These are phyloP conservation scores for Platypus cylindrus DNA, from an alignment of 2,888 invertebrate genomes.

Conservation along the genomic window DNA sequence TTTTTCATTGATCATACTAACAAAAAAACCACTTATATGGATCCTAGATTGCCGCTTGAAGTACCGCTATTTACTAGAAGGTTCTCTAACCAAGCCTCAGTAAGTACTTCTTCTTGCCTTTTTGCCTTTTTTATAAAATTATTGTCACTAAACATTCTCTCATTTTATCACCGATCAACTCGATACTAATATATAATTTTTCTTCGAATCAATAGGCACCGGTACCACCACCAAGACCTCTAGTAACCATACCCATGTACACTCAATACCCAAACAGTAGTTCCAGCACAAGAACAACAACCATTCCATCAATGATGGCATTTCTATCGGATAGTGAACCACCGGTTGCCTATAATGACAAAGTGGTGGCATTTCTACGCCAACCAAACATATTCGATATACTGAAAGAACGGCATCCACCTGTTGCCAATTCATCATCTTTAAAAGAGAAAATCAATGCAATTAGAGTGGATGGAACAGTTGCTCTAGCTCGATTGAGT, in stretches of 20 bases:
- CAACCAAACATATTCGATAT: slow-evolving; percentile 92
- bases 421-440: slow-evolving; percentile 54
- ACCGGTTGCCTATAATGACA: slow-evolving; percentile 88
- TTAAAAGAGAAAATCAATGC: slow-evolving; percentile 79
- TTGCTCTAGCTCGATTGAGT: slow-evolving; percentile 72
- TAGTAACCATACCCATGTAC: slow-evolving; percentile 26
- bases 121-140: background rate
- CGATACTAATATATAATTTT: no score
- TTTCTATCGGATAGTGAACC: no score
- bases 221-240: slow-evolving; percentile 58
- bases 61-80: slow-evolving; percentile 40
- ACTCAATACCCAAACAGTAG: slow-evolving; percentile 24
- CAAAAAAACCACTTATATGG: slow-evolving; percentile 91
- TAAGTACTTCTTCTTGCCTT: slow-evolving; percentile 16
- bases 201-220: slow-evolving; percentile 55
- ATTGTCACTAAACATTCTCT: background rate
- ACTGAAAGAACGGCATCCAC: slow-evolving; percentile 68
- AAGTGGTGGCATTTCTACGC: slow-evolving; percentile 89
- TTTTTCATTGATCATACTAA: slow-evolving; percentile 95
- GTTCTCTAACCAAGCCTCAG: slow-evolving; percentile 25
- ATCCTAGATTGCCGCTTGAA: slow-evolving; percentile 87
- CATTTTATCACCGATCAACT: no score
- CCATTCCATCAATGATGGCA: slow-evolving; percentile 32
- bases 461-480: slow-evolving; percentile 77
- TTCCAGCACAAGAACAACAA: slow-evolving; percentile 30